A percentile compares a stretch with the other conserved stretches of the same genome.
Conservation (phyloP, 2,888 invertebrate genomes). For the Cataglyphis rosenhaueri region DNA sequence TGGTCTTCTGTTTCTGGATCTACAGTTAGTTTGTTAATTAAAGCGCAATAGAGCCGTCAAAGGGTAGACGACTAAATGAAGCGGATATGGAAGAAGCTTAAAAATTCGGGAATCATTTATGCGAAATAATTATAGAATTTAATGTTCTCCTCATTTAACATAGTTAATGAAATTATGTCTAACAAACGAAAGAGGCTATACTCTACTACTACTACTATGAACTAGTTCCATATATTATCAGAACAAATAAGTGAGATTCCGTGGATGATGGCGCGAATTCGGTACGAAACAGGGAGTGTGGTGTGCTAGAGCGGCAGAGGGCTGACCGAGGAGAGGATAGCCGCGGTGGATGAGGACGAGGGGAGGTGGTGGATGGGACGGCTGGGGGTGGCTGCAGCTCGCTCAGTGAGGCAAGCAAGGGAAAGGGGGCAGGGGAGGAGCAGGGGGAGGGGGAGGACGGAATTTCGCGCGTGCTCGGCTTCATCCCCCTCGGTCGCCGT, state of each 20-base stretch:
- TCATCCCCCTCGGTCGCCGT: conserved; percentile 75
- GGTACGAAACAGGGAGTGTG: conserved; percentile 32
- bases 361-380: conserved; percentile 55
- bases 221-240: conserved; percentile 9
- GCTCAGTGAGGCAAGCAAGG: conserved; percentile 26
- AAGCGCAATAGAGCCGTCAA: neutral
- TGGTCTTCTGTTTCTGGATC: neutral
- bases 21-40: conserved; percentile 35
- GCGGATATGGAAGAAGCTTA: neutral
- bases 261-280: conserved; percentile 40
- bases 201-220: neutral
- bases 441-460: conserved; percentile 71
- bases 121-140: conserved; percentile 26
- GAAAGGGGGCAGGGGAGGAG: conserved; percentile 22
- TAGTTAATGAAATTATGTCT: neutral
- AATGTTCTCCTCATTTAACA: neutral
- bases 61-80: neutral
- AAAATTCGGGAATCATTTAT: neutral
- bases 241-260: conserved; percentile 30
- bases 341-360: conserved; percentile 30
- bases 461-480: conserved; percentile 85
- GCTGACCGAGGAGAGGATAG: conserved; percentile 46
- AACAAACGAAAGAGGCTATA: neutral
- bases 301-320: conserved; percentile 27
- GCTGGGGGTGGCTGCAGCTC: conserved; percentile 57